A percentile compares a stretch with the other conserved stretches of the same genome.
These are phyloP conservation scores for Agrochola lota DNA, from an alignment of 2,888 invertebrate species.

Conservation along the genomic window DNA sequence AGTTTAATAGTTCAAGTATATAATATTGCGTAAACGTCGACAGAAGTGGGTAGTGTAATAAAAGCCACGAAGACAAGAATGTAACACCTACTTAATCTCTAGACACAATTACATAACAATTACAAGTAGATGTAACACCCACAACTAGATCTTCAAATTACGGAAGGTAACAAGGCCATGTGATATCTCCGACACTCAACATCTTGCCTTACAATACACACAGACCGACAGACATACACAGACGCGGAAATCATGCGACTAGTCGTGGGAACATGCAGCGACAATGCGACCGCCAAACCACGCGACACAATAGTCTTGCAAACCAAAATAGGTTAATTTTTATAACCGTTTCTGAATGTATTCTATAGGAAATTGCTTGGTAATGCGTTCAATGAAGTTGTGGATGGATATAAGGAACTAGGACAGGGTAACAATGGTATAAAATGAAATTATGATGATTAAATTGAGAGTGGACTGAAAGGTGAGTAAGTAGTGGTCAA, in stretches of 20 bases:
- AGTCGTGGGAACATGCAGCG: conserved; percentile 65
- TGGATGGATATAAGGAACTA: conserved; percentile 24
- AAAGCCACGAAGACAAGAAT: conserved; percentile 18
- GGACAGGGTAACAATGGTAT: conserved; percentile 40
- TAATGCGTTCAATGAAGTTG: conserved; percentile 52
- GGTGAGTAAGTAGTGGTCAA: conserved; percentile 12
- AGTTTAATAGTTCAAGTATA: not conserved
- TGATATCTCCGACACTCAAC: conserved; percentile 27
- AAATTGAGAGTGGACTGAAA: conserved; percentile 23
- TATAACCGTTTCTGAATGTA: conserved; percentile 54
- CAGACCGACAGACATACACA: conserved; percentile 19
- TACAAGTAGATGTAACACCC: conserved; percentile 44
- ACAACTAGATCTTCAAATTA: conserved; percentile 55
- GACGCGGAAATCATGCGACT: conserved; percentile 33
- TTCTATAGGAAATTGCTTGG: conserved; percentile 50
- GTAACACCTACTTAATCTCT: conserved; percentile 26
- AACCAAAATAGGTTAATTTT: conserved; percentile 61
- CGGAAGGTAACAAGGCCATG: conserved; percentile 58
- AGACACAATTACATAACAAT: conserved; percentile 48
- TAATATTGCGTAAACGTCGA: not conserved
- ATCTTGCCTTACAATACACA: conserved; percentile 31
- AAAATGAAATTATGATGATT: conserved; percentile 28
- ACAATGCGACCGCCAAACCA: conserved; percentile 56
- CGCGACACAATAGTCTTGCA: conserved; percentile 56
- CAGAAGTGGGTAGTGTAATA: not conserved